phyloP scores from a whole-genome alignment of 2,113 vertebrate species.

The Hippocampus barbouri region DNA sequence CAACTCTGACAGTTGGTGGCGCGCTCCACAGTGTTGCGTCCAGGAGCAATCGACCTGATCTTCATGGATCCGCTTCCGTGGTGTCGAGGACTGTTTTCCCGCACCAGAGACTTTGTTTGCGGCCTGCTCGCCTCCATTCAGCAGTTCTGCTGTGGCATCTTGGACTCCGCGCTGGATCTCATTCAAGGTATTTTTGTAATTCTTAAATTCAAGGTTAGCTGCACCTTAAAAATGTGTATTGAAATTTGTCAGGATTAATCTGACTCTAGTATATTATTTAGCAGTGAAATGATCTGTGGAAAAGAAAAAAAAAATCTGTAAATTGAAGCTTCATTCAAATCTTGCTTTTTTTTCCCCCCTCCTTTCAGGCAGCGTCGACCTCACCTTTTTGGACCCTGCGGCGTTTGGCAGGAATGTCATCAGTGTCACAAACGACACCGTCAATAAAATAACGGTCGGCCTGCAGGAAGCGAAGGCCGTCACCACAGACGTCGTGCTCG shows the following conservation, averaged over 20 bases:
- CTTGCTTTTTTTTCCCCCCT: not conserved
- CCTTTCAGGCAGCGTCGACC: slow-evolving; percentile 40
- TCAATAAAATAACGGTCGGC: slow-evolving; percentile 34
- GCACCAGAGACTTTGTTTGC: slow-evolving; percentile 34
- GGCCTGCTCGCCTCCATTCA: slow-evolving; percentile 40
- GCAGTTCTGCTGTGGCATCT: slow-evolving; percentile 36
- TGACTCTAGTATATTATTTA: too few species aligned
- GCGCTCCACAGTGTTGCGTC: not conserved
- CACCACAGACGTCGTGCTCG: slow-evolving; percentile 39
- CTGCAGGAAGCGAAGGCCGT: slow-evolving; percentile 35
- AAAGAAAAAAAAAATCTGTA: too few species aligned
- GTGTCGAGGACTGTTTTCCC: slow-evolving; percentile 44
- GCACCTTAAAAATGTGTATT: too few species aligned
- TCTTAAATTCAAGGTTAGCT: not conserved
- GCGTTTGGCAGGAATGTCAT: slow-evolving; percentile 45
- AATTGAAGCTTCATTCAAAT: too few species aligned
- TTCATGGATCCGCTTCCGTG: slow-evolving; percentile 54
- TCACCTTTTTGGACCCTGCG: slow-evolving; percentile 57
- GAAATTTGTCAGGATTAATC: too few species aligned
- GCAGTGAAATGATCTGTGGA: too few species aligned
- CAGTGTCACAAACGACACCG: slow-evolving; percentile 27
- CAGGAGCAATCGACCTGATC: slow-evolving; percentile 55
- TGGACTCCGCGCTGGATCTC: slow-evolving; percentile 50
- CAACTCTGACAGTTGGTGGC: not conserved
- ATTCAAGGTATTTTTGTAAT: slow-evolving; percentile 43